These are phyloP conservation scores for Diachasma alloeum DNA, from an alignment of 1,140 invertebrate species.

Conservation along the genomic window DNA sequence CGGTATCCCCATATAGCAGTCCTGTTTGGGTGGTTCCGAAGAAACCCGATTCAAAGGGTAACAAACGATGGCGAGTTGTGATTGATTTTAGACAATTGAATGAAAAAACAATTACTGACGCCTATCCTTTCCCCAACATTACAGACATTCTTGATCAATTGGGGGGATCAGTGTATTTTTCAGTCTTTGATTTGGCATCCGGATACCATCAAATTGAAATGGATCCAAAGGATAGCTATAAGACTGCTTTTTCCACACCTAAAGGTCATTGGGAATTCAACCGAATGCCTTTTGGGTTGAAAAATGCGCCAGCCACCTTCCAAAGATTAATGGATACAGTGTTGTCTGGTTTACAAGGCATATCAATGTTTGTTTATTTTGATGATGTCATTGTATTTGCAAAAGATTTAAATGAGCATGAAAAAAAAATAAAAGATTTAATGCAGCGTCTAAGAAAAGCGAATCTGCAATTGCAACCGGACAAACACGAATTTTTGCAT, in stretches of 20 bases:
- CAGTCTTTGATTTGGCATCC: constrained; percentile 53
- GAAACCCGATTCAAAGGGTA: constrained; percentile 49
- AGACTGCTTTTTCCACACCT: constrained; percentile 57
- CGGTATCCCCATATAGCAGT: constrained; percentile 42
- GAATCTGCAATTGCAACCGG: neutral
- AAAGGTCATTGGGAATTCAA: constrained; percentile 51
- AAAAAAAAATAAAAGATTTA: neutral
- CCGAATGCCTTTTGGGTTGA: constrained; percentile 47
- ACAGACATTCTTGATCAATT: constrained; percentile 59
- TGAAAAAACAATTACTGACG: constrained; percentile 57
- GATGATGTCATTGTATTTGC: constrained; percentile 45
- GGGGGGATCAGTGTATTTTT: constrained; percentile 49
- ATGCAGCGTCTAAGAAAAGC: neutral
- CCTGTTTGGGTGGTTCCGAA: constrained; percentile 50
- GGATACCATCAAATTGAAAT: constrained; percentile 63
- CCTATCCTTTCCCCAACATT: constrained; percentile 66
- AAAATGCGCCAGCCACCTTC: constrained; percentile 39
- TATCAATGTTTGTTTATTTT: constrained; percentile 40
- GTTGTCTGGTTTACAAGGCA: constrained; percentile 32
- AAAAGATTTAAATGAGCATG: neutral
- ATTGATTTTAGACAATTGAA: constrained; percentile 59
- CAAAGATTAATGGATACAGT: constrained; percentile 48
- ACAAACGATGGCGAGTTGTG: constrained; percentile 52
- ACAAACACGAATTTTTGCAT: neutral
- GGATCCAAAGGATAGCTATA: constrained; percentile 41